Percentiles rank a stretch among this genome's conserved stretches.
phyloP scores from a whole-genome alignment of 2,113 vertebrate species.

The Falcunculus frontatus region DNA sequence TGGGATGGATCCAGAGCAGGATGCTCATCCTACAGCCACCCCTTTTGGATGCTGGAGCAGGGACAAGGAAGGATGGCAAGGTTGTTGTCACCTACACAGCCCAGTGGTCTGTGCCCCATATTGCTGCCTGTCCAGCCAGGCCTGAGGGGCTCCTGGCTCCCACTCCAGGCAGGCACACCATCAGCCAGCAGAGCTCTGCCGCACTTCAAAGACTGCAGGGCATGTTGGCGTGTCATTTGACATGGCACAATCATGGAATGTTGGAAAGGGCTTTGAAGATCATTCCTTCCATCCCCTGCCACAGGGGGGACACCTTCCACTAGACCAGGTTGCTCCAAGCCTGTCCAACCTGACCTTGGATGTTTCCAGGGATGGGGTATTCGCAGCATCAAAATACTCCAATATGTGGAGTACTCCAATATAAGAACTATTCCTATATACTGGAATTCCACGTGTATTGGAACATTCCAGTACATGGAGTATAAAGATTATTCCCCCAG shows the following conservation, averaged over 20 bases:
- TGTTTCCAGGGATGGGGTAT: not conserved
- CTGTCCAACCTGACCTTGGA: not conserved
- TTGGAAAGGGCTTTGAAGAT: not conserved
- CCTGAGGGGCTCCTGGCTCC: not conserved
- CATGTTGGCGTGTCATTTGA: not conserved
- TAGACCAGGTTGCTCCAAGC: not conserved
- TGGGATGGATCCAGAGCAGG: not conserved
- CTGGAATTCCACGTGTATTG: not conserved
- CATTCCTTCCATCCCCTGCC: not conserved
- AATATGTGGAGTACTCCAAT: not conserved
- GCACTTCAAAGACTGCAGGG: rapidly evolving
- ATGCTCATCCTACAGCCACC: not conserved
- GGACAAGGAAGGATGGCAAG: not conserved
- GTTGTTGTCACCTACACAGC: not conserved
- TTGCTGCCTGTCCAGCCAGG: not conserved
- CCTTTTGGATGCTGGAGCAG: too few relatives aligned
- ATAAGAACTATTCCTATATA: not conserved
- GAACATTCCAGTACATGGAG: not conserved
- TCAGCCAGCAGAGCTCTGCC: too few relatives aligned
- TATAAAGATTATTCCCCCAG: not conserved
- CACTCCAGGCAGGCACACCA: rapidly evolving
- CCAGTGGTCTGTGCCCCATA: not conserved
- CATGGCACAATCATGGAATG: rapidly evolving
- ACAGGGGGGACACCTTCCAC: not conserved
- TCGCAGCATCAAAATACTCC: not conserved